Evolutionary conservation across 1,140 invertebrate genomes (phyloP).

Genomic region (Antheraea mylitta): DNA sequence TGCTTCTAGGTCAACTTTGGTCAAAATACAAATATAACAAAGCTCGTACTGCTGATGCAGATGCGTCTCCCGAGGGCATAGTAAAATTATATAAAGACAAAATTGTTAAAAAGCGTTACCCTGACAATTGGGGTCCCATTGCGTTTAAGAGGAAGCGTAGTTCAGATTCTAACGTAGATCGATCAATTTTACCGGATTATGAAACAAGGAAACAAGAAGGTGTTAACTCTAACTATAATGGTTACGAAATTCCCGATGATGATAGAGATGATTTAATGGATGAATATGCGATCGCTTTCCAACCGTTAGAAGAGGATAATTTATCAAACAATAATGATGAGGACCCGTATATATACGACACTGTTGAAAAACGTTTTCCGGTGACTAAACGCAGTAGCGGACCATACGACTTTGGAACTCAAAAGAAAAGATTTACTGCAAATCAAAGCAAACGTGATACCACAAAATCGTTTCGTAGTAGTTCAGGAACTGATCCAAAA

Average conservation of each 20-base stretch:
- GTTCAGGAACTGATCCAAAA: constrained; percentile 74
- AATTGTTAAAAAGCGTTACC: constrained; percentile 68
- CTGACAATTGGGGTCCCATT: constrained; percentile 72
- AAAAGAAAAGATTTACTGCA: constrained; percentile 68
- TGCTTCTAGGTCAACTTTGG: constrained; percentile 80
- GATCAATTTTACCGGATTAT: constrained; percentile 40
- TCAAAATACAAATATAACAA: constrained; percentile 81
- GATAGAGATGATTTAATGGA: constrained; percentile 74
- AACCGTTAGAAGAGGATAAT: constrained; percentile 77
- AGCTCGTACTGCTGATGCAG: constrained; percentile 42
- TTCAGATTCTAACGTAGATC: constrained; percentile 55
- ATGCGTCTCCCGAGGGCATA: constrained; percentile 58
- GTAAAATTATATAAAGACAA: constrained; percentile 71
- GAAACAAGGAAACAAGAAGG: constrained; percentile 60
- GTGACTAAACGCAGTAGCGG: constrained; percentile 82
- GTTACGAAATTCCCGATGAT: constrained; percentile 59
- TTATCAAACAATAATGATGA: constrained; percentile 65
- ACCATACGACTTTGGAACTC: constrained; percentile 62
- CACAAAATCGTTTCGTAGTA: constrained; percentile 66
- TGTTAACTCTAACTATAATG: constrained; percentile 60
- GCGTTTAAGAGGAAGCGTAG: constrained; percentile 76
- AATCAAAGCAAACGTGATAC: constrained; percentile 69
- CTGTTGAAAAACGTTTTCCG: constrained; percentile 80
- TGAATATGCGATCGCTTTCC: constrained; percentile 78
- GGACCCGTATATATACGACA: constrained; percentile 65